These are phyloP conservation scores for Zaprionus lachaisei DNA, from an alignment of 1,140 invertebrate species.

Conservation along the genomic window DNA sequence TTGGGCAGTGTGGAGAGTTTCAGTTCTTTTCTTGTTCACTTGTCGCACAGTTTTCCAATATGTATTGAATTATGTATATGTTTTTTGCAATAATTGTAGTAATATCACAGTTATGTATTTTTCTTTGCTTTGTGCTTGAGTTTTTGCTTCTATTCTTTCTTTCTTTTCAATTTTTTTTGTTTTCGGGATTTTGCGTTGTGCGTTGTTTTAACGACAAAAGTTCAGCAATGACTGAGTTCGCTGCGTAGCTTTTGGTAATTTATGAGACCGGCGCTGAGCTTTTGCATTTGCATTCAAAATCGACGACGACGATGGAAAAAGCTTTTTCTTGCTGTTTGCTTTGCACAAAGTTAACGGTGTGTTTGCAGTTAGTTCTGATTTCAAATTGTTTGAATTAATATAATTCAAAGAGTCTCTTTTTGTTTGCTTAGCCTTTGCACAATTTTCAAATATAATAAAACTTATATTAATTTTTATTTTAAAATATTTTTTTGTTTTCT, in stretches of 20 bases:
- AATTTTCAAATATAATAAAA: constrained; percentile 31
- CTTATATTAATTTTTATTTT: constrained; percentile 31
- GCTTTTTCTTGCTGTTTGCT: constrained; percentile 38
- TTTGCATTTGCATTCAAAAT: constrained; percentile 53
- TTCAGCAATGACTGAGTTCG: constrained; percentile 80
- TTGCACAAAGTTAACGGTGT: constrained; percentile 32
- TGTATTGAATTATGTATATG: constrained; percentile 10
- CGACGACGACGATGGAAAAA: constrained; percentile 18
- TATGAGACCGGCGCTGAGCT: constrained; percentile 80
- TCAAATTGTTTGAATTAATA: constrained; percentile 50
- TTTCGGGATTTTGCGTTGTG: constrained; percentile 28
- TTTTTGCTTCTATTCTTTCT: constrained; percentile 21
- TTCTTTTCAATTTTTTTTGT: constrained; percentile 9
- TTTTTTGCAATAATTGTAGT: constrained; percentile 24
- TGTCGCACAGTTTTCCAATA: constrained; percentile 22
- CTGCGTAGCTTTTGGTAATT: constrained; percentile 63
- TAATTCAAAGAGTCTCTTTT: constrained; percentile 66
- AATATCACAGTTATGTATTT: constrained; percentile 39
- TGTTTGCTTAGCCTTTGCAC: constrained; percentile 36
- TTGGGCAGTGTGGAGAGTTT: constrained; percentile 1
- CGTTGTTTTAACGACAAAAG: constrained; percentile 70
- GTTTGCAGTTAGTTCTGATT: constrained; percentile 17
- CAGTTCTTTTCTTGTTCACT: constrained; percentile 23
- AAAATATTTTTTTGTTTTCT: constrained; percentile 19
- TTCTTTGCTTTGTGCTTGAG: constrained; percentile 15